Percentiles rank a stretch among this genome's conserved stretches.
phyloP scores from a whole-genome alignment of 2,113 vertebrate species.

The Pitta sordida region DNA sequence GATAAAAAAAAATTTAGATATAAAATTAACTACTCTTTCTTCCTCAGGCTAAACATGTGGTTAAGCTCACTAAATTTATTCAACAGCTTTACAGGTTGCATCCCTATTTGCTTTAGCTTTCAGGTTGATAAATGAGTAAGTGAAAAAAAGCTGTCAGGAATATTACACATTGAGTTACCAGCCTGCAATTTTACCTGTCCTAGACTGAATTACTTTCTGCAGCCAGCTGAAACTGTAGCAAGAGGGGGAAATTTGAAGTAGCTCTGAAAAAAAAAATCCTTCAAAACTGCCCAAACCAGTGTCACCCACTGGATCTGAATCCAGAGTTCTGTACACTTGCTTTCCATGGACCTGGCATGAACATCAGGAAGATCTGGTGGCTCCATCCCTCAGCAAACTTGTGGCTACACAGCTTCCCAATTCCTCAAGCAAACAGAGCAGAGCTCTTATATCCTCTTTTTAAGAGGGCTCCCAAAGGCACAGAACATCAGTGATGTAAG shows the following conservation, averaged over 20 bases:
- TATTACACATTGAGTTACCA: not conserved
- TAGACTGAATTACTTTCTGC: not conserved
- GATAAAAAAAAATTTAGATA: constrained; percentile 56
- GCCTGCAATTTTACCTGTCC: not conserved
- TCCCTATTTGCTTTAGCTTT: constrained; percentile 31
- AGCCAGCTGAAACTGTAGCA: not conserved
- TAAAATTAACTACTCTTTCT: constrained; percentile 41
- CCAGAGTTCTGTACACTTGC: not conserved
- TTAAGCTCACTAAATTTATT: constrained; percentile 42
- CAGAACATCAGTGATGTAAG: not conserved
- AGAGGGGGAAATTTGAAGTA: not conserved
- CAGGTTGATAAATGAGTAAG: constrained; percentile 7
- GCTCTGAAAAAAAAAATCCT: not conserved
- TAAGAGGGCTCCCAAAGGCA: not conserved
- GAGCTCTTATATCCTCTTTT: not conserved
- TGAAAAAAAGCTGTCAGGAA: constrained; percentile 1
- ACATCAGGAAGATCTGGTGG: not conserved
- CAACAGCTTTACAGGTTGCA: constrained; percentile 26
- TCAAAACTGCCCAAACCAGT: not conserved
- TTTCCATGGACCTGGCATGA: not conserved
- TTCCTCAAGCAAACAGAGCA: not conserved
- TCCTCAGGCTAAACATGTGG: constrained; percentile 59
- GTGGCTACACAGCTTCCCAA: not conserved
- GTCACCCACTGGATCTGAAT: not conserved
- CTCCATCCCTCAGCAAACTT: not conserved